These are phyloP conservation scores for Himalopsyche tibetana DNA, from an alignment of 2,888 invertebrate species.

Conservation along the genomic window DNA sequence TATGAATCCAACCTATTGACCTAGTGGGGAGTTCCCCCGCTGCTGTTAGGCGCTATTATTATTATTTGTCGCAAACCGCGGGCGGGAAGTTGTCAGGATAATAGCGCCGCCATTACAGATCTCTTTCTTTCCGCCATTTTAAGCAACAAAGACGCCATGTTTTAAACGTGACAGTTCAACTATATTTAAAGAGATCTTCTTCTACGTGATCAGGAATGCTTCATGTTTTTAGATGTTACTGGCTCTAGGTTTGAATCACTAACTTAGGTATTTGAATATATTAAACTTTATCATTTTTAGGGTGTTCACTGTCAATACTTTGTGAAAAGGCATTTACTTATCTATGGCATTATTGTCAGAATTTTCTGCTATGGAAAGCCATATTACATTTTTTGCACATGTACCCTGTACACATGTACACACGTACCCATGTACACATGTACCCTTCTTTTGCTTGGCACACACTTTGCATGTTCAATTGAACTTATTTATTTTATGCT, in stretches of 20 bases:
- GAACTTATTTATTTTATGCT: no score
- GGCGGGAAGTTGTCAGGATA: constrained; percentile 8
- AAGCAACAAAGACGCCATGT: not conserved
- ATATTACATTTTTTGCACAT: no score
- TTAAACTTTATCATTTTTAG: no score
- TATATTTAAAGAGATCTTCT: not conserved
- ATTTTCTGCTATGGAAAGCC: no score
- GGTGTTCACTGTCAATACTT: no score
- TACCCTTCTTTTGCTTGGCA: no score
- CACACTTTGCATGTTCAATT: no score
- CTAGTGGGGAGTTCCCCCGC: not conserved
- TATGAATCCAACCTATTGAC: constrained; percentile 13
- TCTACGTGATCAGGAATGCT: not conserved
- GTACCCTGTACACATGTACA: no score
- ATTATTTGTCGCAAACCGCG: not conserved
- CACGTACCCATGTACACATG: no score
- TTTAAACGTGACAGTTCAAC: not conserved
- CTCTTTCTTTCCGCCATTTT: not conserved
- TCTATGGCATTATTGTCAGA: no score
- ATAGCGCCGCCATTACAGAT: not conserved
- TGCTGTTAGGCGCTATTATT: not conserved
- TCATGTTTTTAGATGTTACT: not conserved
- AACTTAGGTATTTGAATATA: not conserved
- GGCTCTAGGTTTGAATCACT: no score
- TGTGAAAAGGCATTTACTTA: no score